Percentiles rank a stretch among this genome's conserved stretches.
Conservation (phyloP, 1,140 invertebrate species). For the Neuroterus valhalla region DNA sequence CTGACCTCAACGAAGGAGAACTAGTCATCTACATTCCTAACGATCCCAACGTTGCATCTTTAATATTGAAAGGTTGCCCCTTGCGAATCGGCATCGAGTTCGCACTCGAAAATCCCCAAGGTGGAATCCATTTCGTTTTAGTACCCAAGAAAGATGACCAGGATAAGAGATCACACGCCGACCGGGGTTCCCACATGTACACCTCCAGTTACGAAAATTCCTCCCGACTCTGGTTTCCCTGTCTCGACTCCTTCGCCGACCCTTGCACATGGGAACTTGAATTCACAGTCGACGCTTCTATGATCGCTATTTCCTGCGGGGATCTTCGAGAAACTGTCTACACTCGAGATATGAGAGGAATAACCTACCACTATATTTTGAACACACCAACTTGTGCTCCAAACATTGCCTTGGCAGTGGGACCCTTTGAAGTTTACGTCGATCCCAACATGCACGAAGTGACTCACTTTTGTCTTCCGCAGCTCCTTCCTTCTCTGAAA, state of each 20-base stretch:
- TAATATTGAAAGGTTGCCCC: slow-evolving; percentile 87
- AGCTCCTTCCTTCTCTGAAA: slow-evolving; percentile 90
- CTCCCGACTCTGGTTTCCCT: slow-evolving; percentile 97
- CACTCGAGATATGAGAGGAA: slow-evolving; percentile 91
- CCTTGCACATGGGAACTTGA: slow-evolving; percentile 98
- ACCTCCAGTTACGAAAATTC: slow-evolving; percentile 95
- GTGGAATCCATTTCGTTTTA: slow-evolving; percentile 94
- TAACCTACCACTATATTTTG: slow-evolving; percentile 95
- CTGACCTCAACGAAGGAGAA: slow-evolving; percentile 92
- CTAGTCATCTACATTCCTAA: slow-evolving; percentile 88
- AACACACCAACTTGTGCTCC: slow-evolving; percentile 94
- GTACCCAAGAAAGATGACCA: slow-evolving; percentile 88
- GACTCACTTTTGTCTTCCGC: slow-evolving; percentile 96
- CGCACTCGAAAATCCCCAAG: slow-evolving; percentile 92
- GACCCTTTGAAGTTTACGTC: slow-evolving; percentile 97
- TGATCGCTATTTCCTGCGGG: slow-evolving; percentile 96
- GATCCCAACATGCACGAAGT: slow-evolving; percentile 99
- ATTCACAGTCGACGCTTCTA: slow-evolving; percentile 94
- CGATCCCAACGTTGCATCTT: slow-evolving; percentile 82
- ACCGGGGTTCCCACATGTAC: slow-evolving; percentile 93
- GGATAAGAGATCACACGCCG: slow-evolving; percentile 77
- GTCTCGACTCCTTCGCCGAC: slow-evolving; percentile 96
- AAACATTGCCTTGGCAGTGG: slow-evolving; percentile 96
- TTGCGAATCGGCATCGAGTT: slow-evolving; percentile 94
- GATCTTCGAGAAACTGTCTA: slow-evolving; percentile 94